A percentile compares a stretch with the other conserved stretches of the same genome.
Conservation (phyloP, 2,888 invertebrate species). For the Noctuana brunneofusca region DNA sequence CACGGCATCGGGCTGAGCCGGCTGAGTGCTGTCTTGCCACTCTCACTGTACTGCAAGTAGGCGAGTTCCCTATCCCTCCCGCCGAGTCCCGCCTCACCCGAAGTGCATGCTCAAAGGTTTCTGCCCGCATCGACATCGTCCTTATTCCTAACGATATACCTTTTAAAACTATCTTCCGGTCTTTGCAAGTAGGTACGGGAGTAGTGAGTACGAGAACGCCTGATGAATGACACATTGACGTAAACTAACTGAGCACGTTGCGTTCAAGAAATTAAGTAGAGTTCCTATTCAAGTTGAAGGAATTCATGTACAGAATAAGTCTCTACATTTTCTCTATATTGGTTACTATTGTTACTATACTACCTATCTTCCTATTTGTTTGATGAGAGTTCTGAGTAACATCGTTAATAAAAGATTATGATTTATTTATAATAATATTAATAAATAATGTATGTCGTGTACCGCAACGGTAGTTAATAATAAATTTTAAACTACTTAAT, state of each 20-base stretch:
- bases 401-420: no score
- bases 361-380: no score
- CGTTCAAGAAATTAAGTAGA: background rate
- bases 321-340: no score
- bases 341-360: no score
- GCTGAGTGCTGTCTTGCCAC: conserved; percentile 48
- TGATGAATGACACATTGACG: conserved; percentile 21
- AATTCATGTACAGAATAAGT: no score
- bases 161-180: conserved; percentile 6
- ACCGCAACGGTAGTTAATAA: background rate
- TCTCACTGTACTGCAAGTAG: conserved; percentile 57
- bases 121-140: conserved; percentile 29
- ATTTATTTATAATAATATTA: no score
- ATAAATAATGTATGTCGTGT: background rate
- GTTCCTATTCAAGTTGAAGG: background rate
- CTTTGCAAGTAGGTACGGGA: background rate
- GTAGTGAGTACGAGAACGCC: background rate
- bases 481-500: conserved; percentile 5
- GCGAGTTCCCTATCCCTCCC: conserved; percentile 50
- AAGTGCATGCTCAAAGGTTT: conserved; percentile 31
- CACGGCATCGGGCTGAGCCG: conserved; percentile 50
- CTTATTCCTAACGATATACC: conserved; percentile 5
- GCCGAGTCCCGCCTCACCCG: conserved; percentile 39
- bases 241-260: background rate
- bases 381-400: no score